Conservation (phyloP, 2,888 invertebrate genomes). For the Patella pellucida region DNA sequence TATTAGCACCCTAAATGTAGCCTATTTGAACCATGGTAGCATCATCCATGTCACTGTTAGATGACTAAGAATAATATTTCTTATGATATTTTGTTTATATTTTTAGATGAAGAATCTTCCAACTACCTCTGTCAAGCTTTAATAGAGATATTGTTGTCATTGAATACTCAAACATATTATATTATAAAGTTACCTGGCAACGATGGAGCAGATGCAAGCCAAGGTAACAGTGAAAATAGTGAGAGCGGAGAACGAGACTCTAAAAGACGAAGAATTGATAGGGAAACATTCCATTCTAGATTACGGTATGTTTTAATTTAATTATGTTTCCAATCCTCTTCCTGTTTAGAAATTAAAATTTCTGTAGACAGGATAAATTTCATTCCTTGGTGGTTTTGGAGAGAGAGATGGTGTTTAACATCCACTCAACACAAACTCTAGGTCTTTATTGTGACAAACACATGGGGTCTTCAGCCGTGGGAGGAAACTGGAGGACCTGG, state of each 20-base stretch:
- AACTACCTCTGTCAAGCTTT: conserved; percentile 47
- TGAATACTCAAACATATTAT: conserved; percentile 42
- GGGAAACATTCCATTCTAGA: conserved; percentile 58
- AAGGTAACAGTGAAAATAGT: conserved; percentile 10
- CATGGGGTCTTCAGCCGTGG: too few species aligned
- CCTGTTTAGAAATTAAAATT: too few species aligned
- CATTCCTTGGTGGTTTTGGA: too few species aligned
- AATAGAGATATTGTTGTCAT: conserved; percentile 50
- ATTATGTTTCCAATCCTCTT: not conserved
- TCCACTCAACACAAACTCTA: too few species aligned
- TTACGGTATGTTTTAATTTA: conserved; percentile 47
- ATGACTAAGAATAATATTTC: not conserved
- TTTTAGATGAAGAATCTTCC: conserved; percentile 50
- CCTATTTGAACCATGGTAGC: too few species aligned
- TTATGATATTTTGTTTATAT: conserved; percentile 12
- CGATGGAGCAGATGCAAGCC: conserved; percentile 8
- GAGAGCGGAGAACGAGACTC: conserved; percentile 49
- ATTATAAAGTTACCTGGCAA: conserved; percentile 40
- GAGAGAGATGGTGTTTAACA: too few species aligned
- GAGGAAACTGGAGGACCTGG: too few species aligned
- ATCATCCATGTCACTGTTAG: too few species aligned
- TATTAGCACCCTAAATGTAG: too few species aligned
- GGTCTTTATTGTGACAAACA: too few species aligned
- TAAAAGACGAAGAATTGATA: conserved; percentile 55
- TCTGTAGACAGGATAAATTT: too few species aligned